Evolutionary conservation across 2,888 invertebrate genomes (phyloP).

Genomic region (Caenorhabditis imperialis): DNA sequence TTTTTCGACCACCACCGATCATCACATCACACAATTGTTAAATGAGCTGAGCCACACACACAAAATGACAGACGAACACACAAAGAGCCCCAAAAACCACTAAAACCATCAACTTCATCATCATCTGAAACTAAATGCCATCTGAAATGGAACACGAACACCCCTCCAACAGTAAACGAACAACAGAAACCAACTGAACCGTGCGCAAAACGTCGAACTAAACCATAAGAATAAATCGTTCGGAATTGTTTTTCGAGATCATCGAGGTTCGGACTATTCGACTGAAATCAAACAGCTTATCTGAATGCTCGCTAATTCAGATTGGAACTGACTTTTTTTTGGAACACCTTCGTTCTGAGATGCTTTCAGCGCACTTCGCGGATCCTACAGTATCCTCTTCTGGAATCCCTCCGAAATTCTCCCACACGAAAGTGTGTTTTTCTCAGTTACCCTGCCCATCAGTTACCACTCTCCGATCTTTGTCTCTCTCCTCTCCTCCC

Average conservation of each 20-base stretch:
- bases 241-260: slow-evolving; percentile 53
- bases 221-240: slow-evolving; percentile 51
- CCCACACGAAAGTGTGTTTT: too few relatives aligned
- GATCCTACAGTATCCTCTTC: too few relatives aligned
- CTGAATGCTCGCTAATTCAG: too few relatives aligned
- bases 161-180: not conserved
- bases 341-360: too few relatives aligned
- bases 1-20: slow-evolving; percentile 40
- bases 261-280: too few relatives aligned
- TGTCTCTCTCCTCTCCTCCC: not conserved
- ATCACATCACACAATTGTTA: slow-evolving; percentile 50
- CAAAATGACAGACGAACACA: slow-evolving; percentile 41
- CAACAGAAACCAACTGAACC: slow-evolving; percentile 4
- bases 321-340: too few relatives aligned
- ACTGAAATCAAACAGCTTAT: too few relatives aligned
- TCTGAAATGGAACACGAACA: slow-evolving; percentile 37
- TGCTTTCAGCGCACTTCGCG: too few relatives aligned
- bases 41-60: slow-evolving; percentile 50
- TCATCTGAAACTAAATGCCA: slow-evolving; percentile 24
- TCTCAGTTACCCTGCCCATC: too few relatives aligned
- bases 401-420: too few relatives aligned
- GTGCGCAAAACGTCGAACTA: slow-evolving; percentile 51
- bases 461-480: too few relatives aligned
- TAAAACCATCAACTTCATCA: slow-evolving; percentile 11
- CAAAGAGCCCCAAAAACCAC: not conserved